Conservation (phyloP, 2,113 vertebrate genomes). For the Corynorhinus townsendii region DNA sequence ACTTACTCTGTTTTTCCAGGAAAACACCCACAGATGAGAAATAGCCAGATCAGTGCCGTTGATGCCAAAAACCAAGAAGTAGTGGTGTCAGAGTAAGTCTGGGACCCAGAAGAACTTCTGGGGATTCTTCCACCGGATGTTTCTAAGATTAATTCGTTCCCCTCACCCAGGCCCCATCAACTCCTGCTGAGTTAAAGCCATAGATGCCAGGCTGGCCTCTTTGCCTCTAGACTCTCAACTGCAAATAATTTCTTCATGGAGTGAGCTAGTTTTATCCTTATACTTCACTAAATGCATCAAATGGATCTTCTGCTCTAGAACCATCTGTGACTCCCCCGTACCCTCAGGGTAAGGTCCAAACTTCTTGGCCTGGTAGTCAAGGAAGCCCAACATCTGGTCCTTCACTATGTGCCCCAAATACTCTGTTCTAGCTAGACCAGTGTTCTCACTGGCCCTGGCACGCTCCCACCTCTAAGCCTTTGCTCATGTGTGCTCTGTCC, state of each 20-base stretch:
- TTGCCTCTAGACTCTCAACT: background rate
- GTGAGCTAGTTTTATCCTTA: background rate
- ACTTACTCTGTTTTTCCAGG: constrained; percentile 16
- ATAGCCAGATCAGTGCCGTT: background rate
- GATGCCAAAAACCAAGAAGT: background rate
- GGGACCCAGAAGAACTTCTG: background rate
- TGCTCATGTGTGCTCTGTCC: background rate
- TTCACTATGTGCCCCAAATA: background rate
- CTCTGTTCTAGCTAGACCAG: background rate
- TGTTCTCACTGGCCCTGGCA: background rate
- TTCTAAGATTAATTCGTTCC: background rate
- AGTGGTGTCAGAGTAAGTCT: background rate
- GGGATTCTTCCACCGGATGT: background rate
- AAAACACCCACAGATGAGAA: constrained; percentile 47
- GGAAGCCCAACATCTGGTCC: background rate
- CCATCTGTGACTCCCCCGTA: background rate
- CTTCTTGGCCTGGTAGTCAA: background rate
- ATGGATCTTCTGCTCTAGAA: background rate
- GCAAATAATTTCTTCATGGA: background rate
- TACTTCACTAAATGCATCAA: background rate
- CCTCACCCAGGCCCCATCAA: background rate
- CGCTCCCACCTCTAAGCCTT: background rate
- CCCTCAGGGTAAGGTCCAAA: background rate
- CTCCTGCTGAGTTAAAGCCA: background rate
- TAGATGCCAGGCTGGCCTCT: background rate